Conservation (phyloP, 2,797 vertebrate species). For the Neomorphus geoffroyi region DNA sequence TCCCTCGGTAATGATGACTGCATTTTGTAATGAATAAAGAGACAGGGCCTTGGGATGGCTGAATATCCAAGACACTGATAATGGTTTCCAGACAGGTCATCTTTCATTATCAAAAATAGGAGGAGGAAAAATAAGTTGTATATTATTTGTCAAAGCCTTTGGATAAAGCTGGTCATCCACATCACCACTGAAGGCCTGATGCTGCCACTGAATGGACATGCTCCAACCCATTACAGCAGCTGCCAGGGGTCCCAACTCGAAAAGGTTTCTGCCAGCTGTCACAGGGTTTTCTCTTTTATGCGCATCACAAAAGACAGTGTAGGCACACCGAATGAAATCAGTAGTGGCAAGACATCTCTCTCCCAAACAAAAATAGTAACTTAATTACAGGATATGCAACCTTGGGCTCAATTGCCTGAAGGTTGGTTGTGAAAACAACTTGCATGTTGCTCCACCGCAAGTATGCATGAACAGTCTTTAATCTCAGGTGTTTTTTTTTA, state of each 20-base stretch:
- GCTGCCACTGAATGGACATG: rapidly evolving
- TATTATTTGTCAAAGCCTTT: conserved; percentile 46
- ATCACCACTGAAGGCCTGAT: not conserved
- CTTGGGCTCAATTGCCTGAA: not conserved
- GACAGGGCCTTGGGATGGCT: not conserved
- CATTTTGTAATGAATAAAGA: not conserved
- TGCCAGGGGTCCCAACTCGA: rapidly evolving
- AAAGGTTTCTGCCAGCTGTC: not conserved
- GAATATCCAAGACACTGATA: not conserved
- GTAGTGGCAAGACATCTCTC: not conserved
- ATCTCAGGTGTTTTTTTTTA: not conserved
- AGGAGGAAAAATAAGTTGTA: not conserved
- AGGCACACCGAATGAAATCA: not conserved
- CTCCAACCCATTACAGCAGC: not conserved
- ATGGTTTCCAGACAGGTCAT: not conserved
- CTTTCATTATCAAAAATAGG: not conserved
- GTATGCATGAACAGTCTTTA: not conserved
- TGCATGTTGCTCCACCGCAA: not conserved
- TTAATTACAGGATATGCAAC: not conserved
- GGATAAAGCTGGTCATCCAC: not conserved
- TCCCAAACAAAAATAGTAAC: not conserved
- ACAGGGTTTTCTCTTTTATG: not conserved
- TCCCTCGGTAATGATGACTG: not conserved
- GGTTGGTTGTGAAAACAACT: not conserved
- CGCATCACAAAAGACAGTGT: not conserved